Percentiles rank a stretch among this genome's conserved stretches.
phyloP scores from a whole-genome alignment of 2,797 vertebrate species.

The Bradypodion ventrale region DNA sequence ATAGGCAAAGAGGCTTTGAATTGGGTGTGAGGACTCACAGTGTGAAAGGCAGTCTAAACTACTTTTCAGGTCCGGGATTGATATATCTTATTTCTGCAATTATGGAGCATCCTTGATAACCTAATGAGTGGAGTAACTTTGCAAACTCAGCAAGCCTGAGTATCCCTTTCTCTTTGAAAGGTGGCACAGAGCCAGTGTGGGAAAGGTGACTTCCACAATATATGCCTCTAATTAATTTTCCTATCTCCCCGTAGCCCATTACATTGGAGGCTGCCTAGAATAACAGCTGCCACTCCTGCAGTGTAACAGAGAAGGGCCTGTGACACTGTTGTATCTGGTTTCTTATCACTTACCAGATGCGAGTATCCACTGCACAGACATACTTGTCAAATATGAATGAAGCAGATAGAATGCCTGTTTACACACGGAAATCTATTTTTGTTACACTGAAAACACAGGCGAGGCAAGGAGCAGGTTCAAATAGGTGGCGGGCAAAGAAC shows the following conservation, averaged over 20 bases:
- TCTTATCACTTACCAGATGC: constrained; percentile 66
- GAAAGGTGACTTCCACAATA: constrained; percentile 40
- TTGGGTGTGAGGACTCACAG: not conserved
- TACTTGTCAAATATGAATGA: constrained; percentile 75
- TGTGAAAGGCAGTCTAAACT: not conserved
- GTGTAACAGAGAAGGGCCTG: constrained; percentile 68
- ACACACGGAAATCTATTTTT: constrained; percentile 67
- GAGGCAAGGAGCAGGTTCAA: constrained; percentile 44
- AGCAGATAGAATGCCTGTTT: constrained; percentile 69
- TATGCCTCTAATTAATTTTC: constrained; percentile 52
- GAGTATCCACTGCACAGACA: constrained; percentile 70
- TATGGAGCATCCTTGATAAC: not conserved
- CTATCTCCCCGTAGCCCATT: constrained; percentile 35
- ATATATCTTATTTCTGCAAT: not conserved
- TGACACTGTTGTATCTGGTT: constrained; percentile 66
- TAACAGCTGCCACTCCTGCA: constrained; percentile 65
- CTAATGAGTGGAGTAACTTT: not conserved
- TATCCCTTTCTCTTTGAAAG: constrained; percentile 14
- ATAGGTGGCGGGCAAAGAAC: constrained; percentile 44
- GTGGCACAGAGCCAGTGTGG: not conserved
- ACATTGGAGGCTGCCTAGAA: constrained; percentile 52
- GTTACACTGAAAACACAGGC: constrained; percentile 68
- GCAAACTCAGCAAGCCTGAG: not conserved
- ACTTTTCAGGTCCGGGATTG: not conserved
- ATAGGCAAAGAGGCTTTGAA: not conserved